Base-by-base conservation (phyloP, 2,888 invertebrate species). In the Pyrrhia umbra region DNA sequence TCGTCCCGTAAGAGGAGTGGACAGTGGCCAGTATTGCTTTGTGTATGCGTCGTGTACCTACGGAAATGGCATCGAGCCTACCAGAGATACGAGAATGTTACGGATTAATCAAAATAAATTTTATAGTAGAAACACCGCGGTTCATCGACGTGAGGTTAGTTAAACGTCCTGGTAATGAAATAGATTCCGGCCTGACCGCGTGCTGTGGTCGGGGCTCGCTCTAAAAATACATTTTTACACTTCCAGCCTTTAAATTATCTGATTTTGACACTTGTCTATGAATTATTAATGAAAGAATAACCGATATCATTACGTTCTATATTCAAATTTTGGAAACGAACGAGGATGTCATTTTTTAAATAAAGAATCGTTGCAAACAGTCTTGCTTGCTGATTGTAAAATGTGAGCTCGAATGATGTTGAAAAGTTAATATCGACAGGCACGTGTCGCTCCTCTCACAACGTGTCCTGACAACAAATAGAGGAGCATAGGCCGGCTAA, bases 71-170 rank as follows among this genome's bases (percentile, higher is more conserved):
- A 84, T 83, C 87, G 85, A 84, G 87, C 87, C 87, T 87, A 81
- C 86, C 81, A 85, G 84, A 85, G 83, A 83, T 81, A 81, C 79
- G 67, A 69, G 75, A 70, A 69, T 82, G 83, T 83, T 81, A 81
- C 82, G 82, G 84, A 88, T 88, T 91, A 88, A 90, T 91, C 89
- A 89, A 90, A 92, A 92, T 93, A 91, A 92, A 93, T 92, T 91
- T 82, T 81, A 78, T 74, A 85, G 77, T 79, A 72, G 78, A 40
- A 83, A 86, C 87, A 81, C 81, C 79, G 77, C 71, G 76, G 74
- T 71, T 68, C 73, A 80, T 77, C 83, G 86, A 84, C 83, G 77
- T 83, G 84, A 84, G 88, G 85, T 88, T 88, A 84, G 88, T 87
- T 85, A 80, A 83, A 79, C 77, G 80, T 64, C 74, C 59, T 74